Percentiles rank a stretch among this genome's conserved stretches.
Conservation (phyloP, 2,113 vertebrate species). For the Calidris pygmaea region DNA sequence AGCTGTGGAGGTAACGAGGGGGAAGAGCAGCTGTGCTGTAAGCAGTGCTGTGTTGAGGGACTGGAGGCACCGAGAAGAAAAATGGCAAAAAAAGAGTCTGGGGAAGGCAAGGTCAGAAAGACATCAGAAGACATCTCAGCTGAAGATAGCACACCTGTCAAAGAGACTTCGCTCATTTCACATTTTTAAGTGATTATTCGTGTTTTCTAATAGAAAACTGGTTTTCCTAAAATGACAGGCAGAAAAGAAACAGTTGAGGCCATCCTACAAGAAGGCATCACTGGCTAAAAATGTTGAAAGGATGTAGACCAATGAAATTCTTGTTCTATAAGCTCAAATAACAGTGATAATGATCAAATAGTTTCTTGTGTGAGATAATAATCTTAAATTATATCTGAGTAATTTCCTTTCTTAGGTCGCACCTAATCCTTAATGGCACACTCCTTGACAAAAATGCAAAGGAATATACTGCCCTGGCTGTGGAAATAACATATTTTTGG, state of each 20-base stretch:
- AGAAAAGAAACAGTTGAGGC: not conserved
- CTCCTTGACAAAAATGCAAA: not conserved
- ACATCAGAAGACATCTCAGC: not conserved
- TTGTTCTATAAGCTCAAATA: not conserved
- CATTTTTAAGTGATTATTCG: not conserved
- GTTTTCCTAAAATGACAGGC: not conserved
- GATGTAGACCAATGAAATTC: not conserved
- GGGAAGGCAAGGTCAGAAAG: not conserved
- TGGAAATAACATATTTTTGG: not conserved
- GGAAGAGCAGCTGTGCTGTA: not conserved
- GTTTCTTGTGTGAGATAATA: not conserved
- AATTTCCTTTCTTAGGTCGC: not conserved
- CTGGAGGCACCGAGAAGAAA: not conserved
- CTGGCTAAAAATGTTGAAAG: not conserved
- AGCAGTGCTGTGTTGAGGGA: not conserved
- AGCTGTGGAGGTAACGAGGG: rapidly evolving
- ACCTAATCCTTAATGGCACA: not conserved
- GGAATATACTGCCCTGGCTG: not conserved
- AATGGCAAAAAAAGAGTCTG: not conserved
- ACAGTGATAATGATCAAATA: not conserved
- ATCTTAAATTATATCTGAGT: not conserved
- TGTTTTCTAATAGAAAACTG: not conserved
- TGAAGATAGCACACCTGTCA: not conserved
- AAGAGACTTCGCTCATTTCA: not conserved
- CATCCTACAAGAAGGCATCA: not conserved